These are phyloP conservation scores for Trichogramma dendrolimi DNA, from an alignment of 2,888 invertebrate genomes.

Conservation along the genomic window DNA sequence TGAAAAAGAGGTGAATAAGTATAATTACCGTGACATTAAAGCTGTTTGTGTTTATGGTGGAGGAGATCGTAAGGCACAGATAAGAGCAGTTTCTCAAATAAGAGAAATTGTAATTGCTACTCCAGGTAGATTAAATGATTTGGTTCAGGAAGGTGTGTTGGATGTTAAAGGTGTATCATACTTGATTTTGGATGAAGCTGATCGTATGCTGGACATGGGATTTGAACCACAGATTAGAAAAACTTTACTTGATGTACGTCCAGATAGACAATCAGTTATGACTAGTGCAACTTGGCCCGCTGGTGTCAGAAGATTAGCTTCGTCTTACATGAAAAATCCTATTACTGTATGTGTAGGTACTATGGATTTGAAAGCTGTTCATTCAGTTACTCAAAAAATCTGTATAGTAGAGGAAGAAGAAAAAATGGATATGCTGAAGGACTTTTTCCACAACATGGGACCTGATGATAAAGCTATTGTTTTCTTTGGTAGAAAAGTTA, in stretches of 20 bases:
- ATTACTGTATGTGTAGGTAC: constrained; percentile 87
- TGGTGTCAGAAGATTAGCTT: constrained; percentile 79
- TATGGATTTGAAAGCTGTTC: constrained; percentile 82
- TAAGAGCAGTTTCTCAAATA: constrained; percentile 69
- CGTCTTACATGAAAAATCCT: constrained; percentile 83
- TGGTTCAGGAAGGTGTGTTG: constrained; percentile 66
- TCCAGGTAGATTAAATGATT: constrained; percentile 87
- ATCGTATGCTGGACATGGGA: constrained; percentile 83
- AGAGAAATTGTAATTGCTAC: constrained; percentile 94
- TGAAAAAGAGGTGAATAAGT: constrained; percentile 85
- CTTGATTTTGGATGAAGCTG: constrained; percentile 88
- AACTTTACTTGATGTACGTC: constrained; percentile 73
- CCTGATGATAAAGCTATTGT: constrained; percentile 81
- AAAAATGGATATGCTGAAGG: constrained; percentile 65
- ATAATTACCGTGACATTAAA: constrained; percentile 80
- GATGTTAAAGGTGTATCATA: constrained; percentile 78
- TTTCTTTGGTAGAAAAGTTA: constrained; percentile 83
- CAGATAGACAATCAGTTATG: constrained; percentile 93
- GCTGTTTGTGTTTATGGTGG: constrained; percentile 92
- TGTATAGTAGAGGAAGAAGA: constrained; percentile 69
- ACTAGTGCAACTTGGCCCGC: constrained; percentile 94
- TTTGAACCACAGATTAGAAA: constrained; percentile 86
- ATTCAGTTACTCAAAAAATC: constrained; percentile 79
- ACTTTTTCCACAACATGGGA: constrained; percentile 68
- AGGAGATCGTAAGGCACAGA: constrained; percentile 75